Conservation (phyloP, 2,113 vertebrate species). For the Cheilinus undulatus region DNA sequence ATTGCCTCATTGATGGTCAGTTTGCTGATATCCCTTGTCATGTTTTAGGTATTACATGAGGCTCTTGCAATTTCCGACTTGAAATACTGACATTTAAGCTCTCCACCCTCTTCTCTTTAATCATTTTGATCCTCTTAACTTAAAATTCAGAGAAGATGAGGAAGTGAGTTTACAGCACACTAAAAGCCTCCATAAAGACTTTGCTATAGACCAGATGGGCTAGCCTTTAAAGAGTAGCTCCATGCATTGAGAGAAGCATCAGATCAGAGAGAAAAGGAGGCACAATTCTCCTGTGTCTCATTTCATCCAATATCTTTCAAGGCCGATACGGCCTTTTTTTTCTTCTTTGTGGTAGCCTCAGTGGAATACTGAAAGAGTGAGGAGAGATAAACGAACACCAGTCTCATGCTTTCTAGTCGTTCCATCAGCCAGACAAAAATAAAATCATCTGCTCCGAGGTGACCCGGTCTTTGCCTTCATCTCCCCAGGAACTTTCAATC, state of each 20-base stretch:
- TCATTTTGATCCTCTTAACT: conserved; percentile 11
- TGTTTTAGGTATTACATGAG: no score
- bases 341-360: conserved; percentile 43
- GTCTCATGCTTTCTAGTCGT: conserved; percentile 50
- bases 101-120: conserved; percentile 24
- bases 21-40: no score
- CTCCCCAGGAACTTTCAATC: conserved; percentile 35
- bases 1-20: no score
- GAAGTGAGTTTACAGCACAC: not conserved
- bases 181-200: conserved; percentile 21
- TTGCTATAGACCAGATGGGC: conserved; percentile 41
- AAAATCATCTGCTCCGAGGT: conserved; percentile 64
- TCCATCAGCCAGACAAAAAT: conserved; percentile 62
- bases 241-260: conserved; percentile 52
- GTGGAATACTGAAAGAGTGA: conserved; percentile 66
- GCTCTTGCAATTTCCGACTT: no score
- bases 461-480: conserved; percentile 47
- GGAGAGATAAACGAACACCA: conserved; percentile 52
- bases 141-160: not conserved
- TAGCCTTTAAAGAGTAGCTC: conserved; percentile 40
- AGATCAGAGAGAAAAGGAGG: conserved; percentile 57
- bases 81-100: conserved; percentile 15
- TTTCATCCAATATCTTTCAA: conserved; percentile 78
- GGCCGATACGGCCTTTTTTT: conserved; percentile 64
- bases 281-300: conserved; percentile 69